Conservation (phyloP, 2,797 vertebrate species). For the Sciurus vulgaris region DNA sequence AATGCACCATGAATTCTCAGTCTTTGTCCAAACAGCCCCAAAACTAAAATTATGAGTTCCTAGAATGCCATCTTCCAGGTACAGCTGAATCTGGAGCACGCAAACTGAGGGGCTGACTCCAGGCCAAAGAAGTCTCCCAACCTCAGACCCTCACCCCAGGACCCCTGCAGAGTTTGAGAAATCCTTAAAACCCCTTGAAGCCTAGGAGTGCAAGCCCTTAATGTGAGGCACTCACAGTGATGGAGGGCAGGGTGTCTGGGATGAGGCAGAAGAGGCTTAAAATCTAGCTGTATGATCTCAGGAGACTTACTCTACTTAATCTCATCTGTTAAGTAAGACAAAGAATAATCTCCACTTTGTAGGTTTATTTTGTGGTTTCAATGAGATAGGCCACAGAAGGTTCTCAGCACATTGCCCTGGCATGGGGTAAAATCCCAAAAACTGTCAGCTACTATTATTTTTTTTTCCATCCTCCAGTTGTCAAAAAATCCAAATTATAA, state of each 20-base stretch:
- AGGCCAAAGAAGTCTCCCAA: neutral
- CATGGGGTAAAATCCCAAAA: neutral
- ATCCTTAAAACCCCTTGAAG: neutral
- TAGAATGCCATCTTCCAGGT: conserved; percentile 3
- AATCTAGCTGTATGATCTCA: neutral
- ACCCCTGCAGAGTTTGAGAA: neutral
- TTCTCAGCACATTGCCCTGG: neutral
- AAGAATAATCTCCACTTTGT: neutral
- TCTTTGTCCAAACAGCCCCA: neutral
- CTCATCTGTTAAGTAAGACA: neutral
- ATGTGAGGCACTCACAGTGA: neutral
- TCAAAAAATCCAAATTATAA: neutral
- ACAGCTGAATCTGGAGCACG: neutral
- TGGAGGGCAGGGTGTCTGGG: neutral
- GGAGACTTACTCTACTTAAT: neutral
- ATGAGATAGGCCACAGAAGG: neutral
- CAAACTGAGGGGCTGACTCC: neutral
- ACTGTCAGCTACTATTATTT: neutral
- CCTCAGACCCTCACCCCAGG: neutral
- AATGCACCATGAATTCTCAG: neutral
- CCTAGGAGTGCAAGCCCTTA: neutral
- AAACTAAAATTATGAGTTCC: neutral
- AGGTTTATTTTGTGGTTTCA: neutral
- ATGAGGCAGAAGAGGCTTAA: neutral
- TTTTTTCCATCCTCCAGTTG: neutral